Evolutionary conservation across 2,113 vertebrate species (phyloP), one percentile per base, ranked within the genome.

Genomic region (Plestiodon gilberti): DNA sequence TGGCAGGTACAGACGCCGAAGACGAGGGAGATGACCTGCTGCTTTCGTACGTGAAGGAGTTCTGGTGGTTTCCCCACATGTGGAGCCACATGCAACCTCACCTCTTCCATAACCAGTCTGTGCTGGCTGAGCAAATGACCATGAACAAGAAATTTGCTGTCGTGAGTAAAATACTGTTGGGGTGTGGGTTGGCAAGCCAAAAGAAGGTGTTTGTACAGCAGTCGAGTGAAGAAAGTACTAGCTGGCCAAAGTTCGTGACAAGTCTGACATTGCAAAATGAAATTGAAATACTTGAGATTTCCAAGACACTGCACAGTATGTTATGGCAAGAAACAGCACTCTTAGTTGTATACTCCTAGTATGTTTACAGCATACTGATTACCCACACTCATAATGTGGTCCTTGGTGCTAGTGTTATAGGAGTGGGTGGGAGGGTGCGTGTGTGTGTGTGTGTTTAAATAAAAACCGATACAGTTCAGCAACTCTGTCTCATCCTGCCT

Each of bases 1-100:
- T 73, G 0, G 0, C 91, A 99, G 98, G 98, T 94, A 98, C 98
- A 0, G 98, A 99, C 30, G 98, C 98, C 0, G 99, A 99, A 94
- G 98, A 99, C 0, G 97, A 98, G 40, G 99, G 99, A 0, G 98
- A 99, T 0, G 98, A 99, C 94, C 97, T 99, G 90, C 96, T 99
- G 93, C 97, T 99, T 78, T 98, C 98, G 3, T 98, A 97, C 0
- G 98, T 98, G 93, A 98, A 96, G 91, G 98, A 99, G 96, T 99
- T 99, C 95, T 99, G 99, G 99, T 99, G 99, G 99, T 99, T 99
- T 90, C 98, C 99, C 10, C 99, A 99, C 96, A 99, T 99, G 99
- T 99, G 99, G 99, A 99, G 98, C 95, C 99, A 99, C 96, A 99
- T 99, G 98, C 99, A 99, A 96, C 99, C 99, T 22, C 99, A 99